Evolutionary conservation across 1,140 invertebrate species (phyloP).

Genomic region (Diplogasteroides magnus): DNA sequence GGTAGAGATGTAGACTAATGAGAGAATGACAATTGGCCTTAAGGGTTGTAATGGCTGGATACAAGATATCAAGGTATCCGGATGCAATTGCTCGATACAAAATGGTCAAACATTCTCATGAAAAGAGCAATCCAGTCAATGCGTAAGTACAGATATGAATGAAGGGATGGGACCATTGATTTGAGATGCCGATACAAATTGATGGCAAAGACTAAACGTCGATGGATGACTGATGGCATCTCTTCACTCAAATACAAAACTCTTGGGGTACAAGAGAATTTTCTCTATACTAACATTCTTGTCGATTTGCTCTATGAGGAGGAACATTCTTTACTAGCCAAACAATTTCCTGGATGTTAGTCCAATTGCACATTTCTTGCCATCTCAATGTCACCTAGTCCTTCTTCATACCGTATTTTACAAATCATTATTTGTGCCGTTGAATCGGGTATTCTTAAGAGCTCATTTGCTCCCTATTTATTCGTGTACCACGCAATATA

Average conservation of each 20-base stretch:
- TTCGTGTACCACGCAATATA: too few relatives aligned
- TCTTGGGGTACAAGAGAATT: conserved; percentile 62
- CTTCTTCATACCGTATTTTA: too few relatives aligned
- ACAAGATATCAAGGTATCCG: conserved; percentile 53
- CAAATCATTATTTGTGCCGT: too few relatives aligned
- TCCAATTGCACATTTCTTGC: too few relatives aligned
- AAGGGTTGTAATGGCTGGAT: conserved; percentile 42
- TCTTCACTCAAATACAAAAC: conserved; percentile 73
- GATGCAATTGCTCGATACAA: conserved; percentile 55
- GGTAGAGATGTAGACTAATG: conserved; percentile 14
- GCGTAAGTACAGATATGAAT: conserved; percentile 30
- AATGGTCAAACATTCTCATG: conserved; percentile 56
- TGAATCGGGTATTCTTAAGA: too few relatives aligned
- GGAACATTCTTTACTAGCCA: too few relatives aligned
- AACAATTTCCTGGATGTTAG: too few relatives aligned
- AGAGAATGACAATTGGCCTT: conserved; percentile 6
- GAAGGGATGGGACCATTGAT: conserved; percentile 11
- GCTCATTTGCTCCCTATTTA: too few relatives aligned
- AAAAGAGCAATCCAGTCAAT: conserved; percentile 51
- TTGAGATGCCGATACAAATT: conserved; percentile 66
- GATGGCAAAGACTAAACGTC: conserved; percentile 72
- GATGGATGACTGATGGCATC: conserved; percentile 77
- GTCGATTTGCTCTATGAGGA: conserved; percentile 54
- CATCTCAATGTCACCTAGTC: too few relatives aligned
- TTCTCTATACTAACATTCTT: conserved; percentile 60